These are phyloP conservation scores for Riptortus pedestris DNA, from an alignment of 1,140 invertebrate genomes.

Conservation along the genomic window DNA sequence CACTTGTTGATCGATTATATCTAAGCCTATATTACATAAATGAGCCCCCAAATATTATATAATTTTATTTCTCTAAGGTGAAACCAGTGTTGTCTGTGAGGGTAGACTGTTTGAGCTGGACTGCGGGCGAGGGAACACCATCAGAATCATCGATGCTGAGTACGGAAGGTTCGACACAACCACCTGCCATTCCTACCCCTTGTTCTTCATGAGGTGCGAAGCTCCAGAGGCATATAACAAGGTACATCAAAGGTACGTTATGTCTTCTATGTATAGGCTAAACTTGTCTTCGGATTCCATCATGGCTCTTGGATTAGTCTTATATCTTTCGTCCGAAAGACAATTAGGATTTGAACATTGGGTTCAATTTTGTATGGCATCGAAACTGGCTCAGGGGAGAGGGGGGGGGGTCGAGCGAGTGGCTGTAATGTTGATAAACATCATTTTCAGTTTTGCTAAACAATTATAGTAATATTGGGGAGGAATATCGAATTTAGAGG, in stretches of 20 bases:
- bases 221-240: background rate
- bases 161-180: background rate
- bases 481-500: too few species aligned
- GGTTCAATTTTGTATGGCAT: too few species aligned
- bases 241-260: background rate
- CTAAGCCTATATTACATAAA: background rate
- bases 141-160: constrained; percentile 5
- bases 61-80: background rate
- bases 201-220: background rate
- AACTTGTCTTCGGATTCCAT: too few species aligned
- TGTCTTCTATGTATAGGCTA: too few species aligned
- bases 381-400: too few species aligned
- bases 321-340: too few species aligned
- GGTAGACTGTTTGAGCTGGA: background rate
- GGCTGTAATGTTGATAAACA: too few species aligned
- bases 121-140: background rate
- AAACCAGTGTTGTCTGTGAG: background rate
- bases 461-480: too few species aligned
- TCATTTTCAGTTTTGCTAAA: too few species aligned
- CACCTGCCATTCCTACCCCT: constrained; percentile 1
- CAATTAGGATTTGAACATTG: too few species aligned
- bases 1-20: background rate
- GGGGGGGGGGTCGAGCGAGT: too few species aligned
- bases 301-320: too few species aligned
- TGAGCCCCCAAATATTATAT: background rate